Percentiles rank a stretch among this genome's conserved stretches.
These are phyloP conservation scores for Eupeodes luniger DNA, from an alignment of 2,888 invertebrate species.

Conservation along the genomic window DNA sequence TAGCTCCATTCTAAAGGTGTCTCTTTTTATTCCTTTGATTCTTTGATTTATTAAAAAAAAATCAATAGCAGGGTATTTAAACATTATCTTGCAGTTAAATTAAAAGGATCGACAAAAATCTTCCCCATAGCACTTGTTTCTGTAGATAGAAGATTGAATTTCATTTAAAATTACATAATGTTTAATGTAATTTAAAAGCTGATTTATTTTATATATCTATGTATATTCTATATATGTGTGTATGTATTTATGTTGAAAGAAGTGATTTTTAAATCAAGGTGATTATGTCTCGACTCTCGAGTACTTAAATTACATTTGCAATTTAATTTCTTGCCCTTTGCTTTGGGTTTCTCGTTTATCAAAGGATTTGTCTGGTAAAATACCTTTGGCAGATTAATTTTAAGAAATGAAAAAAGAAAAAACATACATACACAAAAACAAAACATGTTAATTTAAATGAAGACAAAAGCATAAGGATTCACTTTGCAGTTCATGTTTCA, in stretches of 20 bases:
- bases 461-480: constrained; percentile 14
- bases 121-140: no score
- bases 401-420: no score
- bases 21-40: background rate
- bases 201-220: background rate
- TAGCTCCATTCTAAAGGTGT: background rate
- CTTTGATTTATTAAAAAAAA: background rate
- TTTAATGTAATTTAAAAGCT: background rate
- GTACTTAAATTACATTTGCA: constrained; percentile 15
- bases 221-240: no score
- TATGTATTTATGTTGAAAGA: background rate
- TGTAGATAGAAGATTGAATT: constrained; percentile 15
- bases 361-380: constrained; percentile 20
- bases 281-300: constrained; percentile 6
- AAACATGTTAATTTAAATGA: constrained; percentile 7
- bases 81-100: background rate
- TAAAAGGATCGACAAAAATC: background rate
- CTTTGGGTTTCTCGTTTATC: background rate
- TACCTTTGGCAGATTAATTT: background rate
- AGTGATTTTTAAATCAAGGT: constrained; percentile 20
- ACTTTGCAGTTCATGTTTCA: constrained; percentile 5
- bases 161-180: background rate
- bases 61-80: background rate
- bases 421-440: background rate
- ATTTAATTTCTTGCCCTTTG: background rate